Percentiles rank a stretch among this genome's conserved stretches.
These are phyloP conservation scores for Myzus persicae DNA, from an alignment of 1,140 invertebrate genomes.

Conservation along the genomic window DNA sequence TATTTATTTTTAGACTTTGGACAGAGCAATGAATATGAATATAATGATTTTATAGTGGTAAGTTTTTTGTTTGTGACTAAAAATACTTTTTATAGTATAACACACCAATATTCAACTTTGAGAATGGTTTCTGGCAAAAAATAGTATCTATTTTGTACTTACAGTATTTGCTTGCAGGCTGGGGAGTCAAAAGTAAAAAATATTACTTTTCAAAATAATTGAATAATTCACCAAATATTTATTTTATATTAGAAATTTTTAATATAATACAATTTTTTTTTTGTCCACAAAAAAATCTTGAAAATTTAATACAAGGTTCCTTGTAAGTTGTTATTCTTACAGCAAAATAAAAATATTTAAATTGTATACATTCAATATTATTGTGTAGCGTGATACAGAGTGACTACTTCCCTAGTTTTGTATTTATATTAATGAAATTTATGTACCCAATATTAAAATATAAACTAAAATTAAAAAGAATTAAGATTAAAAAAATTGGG, in stretches of 20 bases:
- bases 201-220: background rate
- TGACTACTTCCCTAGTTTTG: too few species aligned
- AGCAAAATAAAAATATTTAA: too few species aligned
- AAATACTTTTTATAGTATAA: background rate
- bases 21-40: background rate
- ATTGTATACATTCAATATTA: too few species aligned
- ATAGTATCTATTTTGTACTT: background rate
- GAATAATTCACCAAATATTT: background rate
- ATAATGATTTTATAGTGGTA: background rate
- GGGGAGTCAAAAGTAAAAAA: background rate
- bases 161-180: background rate
- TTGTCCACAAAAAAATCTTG: too few species aligned
- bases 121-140: background rate
- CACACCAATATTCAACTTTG: background rate
- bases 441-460: too few species aligned
- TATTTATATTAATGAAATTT: too few species aligned
- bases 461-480: background rate
- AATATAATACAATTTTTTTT: too few species aligned
- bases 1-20: background rate
- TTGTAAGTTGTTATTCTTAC: too few species aligned
- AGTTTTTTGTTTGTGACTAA: background rate
- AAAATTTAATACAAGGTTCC: too few species aligned
- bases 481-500: background rate
- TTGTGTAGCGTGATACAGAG: too few species aligned
- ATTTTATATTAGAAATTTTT: too few species aligned